Conservation (phyloP, 2,888 invertebrate genomes). For the Caenorhabditis sp. region DNA sequence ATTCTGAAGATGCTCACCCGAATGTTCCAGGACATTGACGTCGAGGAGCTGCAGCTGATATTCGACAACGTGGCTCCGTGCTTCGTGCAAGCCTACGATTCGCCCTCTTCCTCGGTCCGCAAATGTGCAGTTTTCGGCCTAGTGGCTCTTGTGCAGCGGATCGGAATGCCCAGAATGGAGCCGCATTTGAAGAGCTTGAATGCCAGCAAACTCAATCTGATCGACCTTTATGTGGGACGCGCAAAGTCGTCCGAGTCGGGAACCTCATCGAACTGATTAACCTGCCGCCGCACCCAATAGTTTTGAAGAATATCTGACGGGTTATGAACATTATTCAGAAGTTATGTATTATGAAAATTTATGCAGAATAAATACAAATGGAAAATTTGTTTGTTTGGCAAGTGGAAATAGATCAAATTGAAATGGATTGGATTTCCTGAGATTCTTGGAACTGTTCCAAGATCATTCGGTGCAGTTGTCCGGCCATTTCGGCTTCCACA, state of each 20-base stretch:
- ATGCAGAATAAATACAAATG: too few species aligned
- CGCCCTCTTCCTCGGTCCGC: constrained; percentile 25
- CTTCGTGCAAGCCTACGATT: constrained; percentile 47
- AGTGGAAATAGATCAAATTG: too few species aligned
- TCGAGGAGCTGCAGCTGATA: constrained; percentile 41
- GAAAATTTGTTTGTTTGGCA: too few species aligned
- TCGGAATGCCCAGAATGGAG: constrained; percentile 44
- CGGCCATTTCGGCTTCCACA: too few species aligned
- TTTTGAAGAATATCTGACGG: neutral
- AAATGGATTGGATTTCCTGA: too few species aligned
- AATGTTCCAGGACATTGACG: constrained; percentile 49
- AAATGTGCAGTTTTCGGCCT: constrained; percentile 56
- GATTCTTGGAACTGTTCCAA: too few species aligned
- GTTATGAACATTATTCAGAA: neutral
- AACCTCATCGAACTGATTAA: constrained; percentile 39
- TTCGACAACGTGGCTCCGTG: constrained; percentile 47
- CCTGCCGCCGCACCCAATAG: too few species aligned
- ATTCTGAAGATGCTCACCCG: constrained; percentile 55
- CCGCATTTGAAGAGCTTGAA: constrained; percentile 44
- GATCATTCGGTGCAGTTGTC: too few species aligned
- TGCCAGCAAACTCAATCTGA: constrained; percentile 44
- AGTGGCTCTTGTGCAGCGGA: constrained; percentile 32
- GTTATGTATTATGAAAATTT: neutral
- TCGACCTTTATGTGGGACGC: constrained; percentile 47
- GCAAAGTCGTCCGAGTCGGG: constrained; percentile 52